Evolutionary conservation across 2,888 invertebrate genomes (phyloP).

Genomic region (Clanis bilineata): DNA sequence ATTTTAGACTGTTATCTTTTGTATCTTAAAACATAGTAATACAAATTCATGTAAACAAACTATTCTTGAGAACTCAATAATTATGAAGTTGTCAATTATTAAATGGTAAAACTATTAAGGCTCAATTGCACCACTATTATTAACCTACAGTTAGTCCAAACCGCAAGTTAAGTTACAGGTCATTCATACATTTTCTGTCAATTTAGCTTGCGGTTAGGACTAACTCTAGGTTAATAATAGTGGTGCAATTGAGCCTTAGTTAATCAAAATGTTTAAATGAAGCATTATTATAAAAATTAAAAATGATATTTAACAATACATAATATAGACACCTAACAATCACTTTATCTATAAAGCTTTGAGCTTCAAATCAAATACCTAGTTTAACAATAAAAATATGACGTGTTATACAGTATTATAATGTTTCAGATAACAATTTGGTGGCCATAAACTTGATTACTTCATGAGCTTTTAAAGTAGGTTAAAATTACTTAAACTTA

Average conservation of each 20-base stretch:
- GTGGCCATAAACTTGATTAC: not conserved
- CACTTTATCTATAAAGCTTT: slow-evolving; percentile 1
- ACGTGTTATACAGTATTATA: not conserved
- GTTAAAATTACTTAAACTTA: slow-evolving; percentile 25
- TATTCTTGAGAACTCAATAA: not conserved
- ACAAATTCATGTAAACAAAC: not conserved
- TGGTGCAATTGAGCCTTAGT: too few relatives aligned
- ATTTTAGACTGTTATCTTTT: not conserved
- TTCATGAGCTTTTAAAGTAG: not conserved
- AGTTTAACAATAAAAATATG: not conserved
- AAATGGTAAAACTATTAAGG: too few relatives aligned
- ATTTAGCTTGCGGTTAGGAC: too few relatives aligned
- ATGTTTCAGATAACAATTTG: not conserved
- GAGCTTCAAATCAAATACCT: not conserved
- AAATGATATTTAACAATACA: too few relatives aligned
- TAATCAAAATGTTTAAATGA: too few relatives aligned
- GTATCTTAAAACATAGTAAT: not conserved
- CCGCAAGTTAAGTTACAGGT: too few relatives aligned
- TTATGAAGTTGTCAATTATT: too few relatives aligned
- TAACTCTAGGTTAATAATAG: too few relatives aligned
- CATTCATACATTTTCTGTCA: too few relatives aligned
- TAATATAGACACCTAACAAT: not conserved
- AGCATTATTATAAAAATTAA: too few relatives aligned
- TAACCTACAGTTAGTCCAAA: too few relatives aligned
- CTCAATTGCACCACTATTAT: too few relatives aligned